These are phyloP conservation scores for Asobara japonica DNA, from an alignment of 1,140 invertebrate genomes.

Conservation along the genomic window DNA sequence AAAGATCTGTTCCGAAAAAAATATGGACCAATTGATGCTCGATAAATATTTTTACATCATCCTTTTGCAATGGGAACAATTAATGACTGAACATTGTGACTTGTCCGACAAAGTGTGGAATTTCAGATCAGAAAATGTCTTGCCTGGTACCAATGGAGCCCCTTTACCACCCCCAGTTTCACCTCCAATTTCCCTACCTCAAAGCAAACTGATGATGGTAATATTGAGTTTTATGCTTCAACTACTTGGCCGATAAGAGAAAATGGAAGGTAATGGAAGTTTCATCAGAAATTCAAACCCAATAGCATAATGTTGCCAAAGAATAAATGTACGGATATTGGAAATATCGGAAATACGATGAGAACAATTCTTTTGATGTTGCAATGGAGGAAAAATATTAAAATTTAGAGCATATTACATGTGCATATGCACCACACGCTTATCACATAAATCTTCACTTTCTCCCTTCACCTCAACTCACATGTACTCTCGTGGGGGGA, in stretches of 20 bases:
- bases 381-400: neutral
- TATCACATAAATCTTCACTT: conserved; percentile 19
- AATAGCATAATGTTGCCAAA: neutral
- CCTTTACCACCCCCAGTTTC: too few relatives aligned
- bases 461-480: neutral
- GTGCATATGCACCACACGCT: neutral
- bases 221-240: neutral
- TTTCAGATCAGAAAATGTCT: too few relatives aligned
- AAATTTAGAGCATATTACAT: conserved; percentile 9
- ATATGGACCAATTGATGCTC: too few relatives aligned
- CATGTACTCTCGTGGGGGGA: neutral
- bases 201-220: neutral
- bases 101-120: too few relatives aligned
- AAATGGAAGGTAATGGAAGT: neutral
- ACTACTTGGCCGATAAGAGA: neutral
- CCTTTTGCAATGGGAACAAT: too few relatives aligned
- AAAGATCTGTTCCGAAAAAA: too few relatives aligned
- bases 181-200: neutral
- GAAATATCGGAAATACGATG: neutral
- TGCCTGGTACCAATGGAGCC: too few relatives aligned
- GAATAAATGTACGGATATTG: conserved; percentile 17
- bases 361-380: conserved; percentile 4
- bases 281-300: neutral
- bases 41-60: too few relatives aligned
- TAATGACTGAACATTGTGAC: too few relatives aligned